phyloP scores from a whole-genome alignment of 2,797 vertebrate species.

The Periparus ater region DNA sequence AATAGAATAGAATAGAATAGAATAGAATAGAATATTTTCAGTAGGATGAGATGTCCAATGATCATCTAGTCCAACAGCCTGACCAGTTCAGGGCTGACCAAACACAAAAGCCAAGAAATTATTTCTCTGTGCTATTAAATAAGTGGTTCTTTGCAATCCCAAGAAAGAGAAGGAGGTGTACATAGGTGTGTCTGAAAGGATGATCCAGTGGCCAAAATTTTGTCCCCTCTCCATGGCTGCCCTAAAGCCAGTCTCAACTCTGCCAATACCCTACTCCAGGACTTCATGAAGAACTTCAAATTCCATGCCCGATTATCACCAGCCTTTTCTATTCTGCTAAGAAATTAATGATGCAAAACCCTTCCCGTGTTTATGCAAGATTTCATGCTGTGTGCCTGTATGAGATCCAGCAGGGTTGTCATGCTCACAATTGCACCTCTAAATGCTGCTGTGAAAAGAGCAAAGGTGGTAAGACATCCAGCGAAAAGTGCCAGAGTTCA shows the following conservation, averaged over 20 bases:
- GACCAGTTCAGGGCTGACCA: background rate
- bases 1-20: background rate
- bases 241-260: background rate
- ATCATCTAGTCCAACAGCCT: background rate
- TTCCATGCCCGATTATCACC: background rate
- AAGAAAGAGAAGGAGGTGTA: background rate
- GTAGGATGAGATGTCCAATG: background rate
- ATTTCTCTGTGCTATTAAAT: background rate
- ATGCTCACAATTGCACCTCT: background rate
- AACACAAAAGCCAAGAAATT: background rate
- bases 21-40: background rate
- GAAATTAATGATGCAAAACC: background rate
- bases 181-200: fast-evolving
- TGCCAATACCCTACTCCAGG: background rate
- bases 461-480: background rate
- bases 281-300: background rate
- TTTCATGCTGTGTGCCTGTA: background rate
- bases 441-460: background rate
- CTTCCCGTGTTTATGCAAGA: background rate
- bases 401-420: background rate
- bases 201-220: background rate
- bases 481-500: background rate
- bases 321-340: background rate
- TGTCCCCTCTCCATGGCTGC: background rate
- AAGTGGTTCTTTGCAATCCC: background rate